Conservation (phyloP, 2,888 invertebrate genomes). For the Tachina fera region DNA sequence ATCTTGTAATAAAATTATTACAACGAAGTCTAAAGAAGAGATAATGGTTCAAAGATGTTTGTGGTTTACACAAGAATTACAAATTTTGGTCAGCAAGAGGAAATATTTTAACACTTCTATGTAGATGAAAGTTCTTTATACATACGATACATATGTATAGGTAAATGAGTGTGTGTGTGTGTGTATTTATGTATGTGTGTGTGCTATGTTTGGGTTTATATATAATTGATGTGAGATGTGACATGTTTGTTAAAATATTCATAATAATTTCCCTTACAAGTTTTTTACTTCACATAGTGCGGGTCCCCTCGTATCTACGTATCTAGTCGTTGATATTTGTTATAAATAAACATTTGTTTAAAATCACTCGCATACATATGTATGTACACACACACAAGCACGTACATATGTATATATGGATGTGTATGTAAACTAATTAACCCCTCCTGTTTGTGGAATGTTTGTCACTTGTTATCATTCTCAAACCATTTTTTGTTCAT, state of each 20-base stretch:
- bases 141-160: background rate
- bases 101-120: constrained; percentile 7
- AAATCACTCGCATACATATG: background rate
- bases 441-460: constrained; percentile 39
- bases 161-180: background rate
- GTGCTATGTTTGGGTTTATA: background rate
- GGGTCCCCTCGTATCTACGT: background rate
- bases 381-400: background rate
- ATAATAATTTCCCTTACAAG: constrained; percentile 46
- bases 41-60: constrained; percentile 67
- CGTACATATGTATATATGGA: background rate
- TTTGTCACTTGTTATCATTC: constrained; percentile 58
- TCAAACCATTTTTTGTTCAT: background rate
- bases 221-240: constrained; percentile 68
- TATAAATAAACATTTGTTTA: constrained; percentile 44
- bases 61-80: constrained; percentile 45
- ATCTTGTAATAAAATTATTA: constrained; percentile 52
- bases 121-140: background rate
- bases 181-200: background rate
- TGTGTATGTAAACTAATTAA: constrained; percentile 55
- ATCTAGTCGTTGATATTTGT: constrained; percentile 14
- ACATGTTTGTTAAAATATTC: constrained; percentile 70
- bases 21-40: constrained; percentile 35
- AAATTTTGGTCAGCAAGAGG: constrained; percentile 51
- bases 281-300: background rate